Conservation (phyloP, 2,888 invertebrate species). For the Artemia sp. region DNA sequence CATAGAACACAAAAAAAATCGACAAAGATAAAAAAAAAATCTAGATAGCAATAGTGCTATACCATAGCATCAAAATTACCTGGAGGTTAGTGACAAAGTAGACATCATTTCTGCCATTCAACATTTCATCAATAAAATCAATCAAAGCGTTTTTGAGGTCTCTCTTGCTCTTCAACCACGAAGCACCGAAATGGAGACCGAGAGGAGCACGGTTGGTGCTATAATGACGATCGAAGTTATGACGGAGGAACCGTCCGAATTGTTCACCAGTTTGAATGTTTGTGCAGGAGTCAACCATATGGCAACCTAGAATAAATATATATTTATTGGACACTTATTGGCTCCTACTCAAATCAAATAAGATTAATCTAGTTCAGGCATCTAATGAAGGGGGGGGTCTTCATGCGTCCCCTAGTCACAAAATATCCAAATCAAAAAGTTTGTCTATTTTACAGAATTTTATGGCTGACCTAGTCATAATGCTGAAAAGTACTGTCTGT, state of each 20-base stretch:
- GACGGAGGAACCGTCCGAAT: slow-evolving; percentile 68
- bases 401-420: too few species aligned
- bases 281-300: slow-evolving; percentile 84
- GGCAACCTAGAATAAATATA: slow-evolving; percentile 45
- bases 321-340: background rate
- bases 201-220: slow-evolving; percentile 80
- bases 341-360: too few species aligned
- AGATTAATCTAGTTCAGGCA: too few species aligned
- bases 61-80: slow-evolving; percentile 29
- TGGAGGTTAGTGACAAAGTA: slow-evolving; percentile 77
- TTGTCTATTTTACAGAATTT: too few species aligned
- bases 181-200: slow-evolving; percentile 68
- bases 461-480: too few species aligned
- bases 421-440: too few species aligned
- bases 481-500: too few species aligned
- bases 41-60: too few species aligned
- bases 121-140: slow-evolving; percentile 83
- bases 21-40: too few species aligned
- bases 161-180: slow-evolving; percentile 83
- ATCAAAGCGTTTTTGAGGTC: slow-evolving; percentile 77
- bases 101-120: slow-evolving; percentile 61
- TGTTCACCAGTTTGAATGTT: slow-evolving; percentile 81
- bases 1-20: too few species aligned
- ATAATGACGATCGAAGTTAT: slow-evolving; percentile 89
- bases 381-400: too few species aligned